Percentiles rank a stretch among this genome's conserved stretches.
phyloP scores from a whole-genome alignment of 2,888 invertebrate genomes.

The Criorhina ranunculi region DNA sequence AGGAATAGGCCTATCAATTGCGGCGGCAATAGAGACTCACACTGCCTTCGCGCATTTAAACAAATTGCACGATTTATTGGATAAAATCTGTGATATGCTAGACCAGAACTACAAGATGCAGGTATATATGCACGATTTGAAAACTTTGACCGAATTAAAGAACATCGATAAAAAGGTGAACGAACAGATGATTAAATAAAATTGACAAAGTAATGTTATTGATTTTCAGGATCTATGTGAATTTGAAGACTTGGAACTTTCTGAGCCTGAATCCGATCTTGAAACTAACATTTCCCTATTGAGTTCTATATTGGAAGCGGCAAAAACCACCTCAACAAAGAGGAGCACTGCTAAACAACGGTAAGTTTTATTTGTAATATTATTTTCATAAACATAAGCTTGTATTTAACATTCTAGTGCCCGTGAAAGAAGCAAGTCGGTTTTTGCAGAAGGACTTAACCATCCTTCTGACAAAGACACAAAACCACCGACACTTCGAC shows the following conservation, averaged over 20 bases:
- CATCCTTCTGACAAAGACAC: slow-evolving; percentile 81
- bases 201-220: neutral
- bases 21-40: slow-evolving; percentile 86
- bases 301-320: slow-evolving; percentile 87
- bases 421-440: slow-evolving; percentile 89
- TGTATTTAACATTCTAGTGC: slow-evolving; percentile 76
- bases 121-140: slow-evolving; percentile 89
- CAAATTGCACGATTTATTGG: slow-evolving; percentile 90
- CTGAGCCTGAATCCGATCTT: slow-evolving; percentile 87
- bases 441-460: slow-evolving; percentile 87
- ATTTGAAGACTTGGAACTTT: slow-evolving; percentile 82
- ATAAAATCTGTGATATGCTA: slow-evolving; percentile 89
- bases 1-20: slow-evolving; percentile 86
- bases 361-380: slow-evolving; percentile 19
- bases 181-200: neutral
- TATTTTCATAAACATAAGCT: neutral
- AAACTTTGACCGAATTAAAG: slow-evolving; percentile 88
- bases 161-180: slow-evolving; percentile 86
- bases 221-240: slow-evolving; percentile 71
- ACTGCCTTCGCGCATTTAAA: slow-evolving; percentile 92
- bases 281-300: slow-evolving; percentile 87
- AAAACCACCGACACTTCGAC: slow-evolving; percentile 78
- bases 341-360: slow-evolving; percentile 84
- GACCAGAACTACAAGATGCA: slow-evolving; percentile 90
- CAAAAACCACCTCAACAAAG: slow-evolving; percentile 85